Base-by-base conservation (phyloP, 2,888 invertebrate genomes). In the Dicyrtoma fusca region DNA sequence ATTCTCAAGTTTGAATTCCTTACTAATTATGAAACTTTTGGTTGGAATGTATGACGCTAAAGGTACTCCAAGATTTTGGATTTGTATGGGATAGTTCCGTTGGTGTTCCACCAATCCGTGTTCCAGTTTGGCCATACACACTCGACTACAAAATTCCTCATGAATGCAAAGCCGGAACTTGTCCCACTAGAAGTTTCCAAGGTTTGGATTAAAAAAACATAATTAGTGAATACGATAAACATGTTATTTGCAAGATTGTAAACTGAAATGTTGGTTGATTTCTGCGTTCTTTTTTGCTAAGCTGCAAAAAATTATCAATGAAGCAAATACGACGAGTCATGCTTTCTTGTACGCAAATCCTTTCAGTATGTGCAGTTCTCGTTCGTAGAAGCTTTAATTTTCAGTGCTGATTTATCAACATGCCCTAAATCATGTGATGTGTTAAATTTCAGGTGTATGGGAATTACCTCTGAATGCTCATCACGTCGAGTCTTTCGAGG, bases 101-200 rank as follows among this genome's bases (percentile, higher is more conserved):
- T 81, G 92, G 94, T 71, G 92, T 91, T 68, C 94, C 94, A 0
- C 92, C 94, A 11, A 83, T 88, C 11, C 87, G 89, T 68, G 87
- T 91, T 19, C 94, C 94, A 13, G 89, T 93, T 69, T 96, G 96
- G 96, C 97, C 96, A 0, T 96, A 96, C 85, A 96, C 96, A 0
- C 86, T 97, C 55, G 95, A 96, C 84, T 94, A 91, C 85, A 93
- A 93, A 86, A 93, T 95, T 81, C 90, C 95, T 1, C 95, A 95
- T 82, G 94, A 94, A 84, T 95, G 95, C 85, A 94, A 94, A 84
- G 90, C 94, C 57, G 93, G 92, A 72, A 93, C 93, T n/a, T 95
- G 95, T 77, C 95, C 95, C 0, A 90, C 91, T 0, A 92, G 91
- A 84, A 90, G 91, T 1, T 95, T 94, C 87, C 92, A 92, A 83